A percentile compares a stretch with the other conserved stretches of the same genome.
These are phyloP conservation scores for Hypena proboscidalis DNA, from an alignment of 2,888 invertebrate species.

Conservation along the genomic window DNA sequence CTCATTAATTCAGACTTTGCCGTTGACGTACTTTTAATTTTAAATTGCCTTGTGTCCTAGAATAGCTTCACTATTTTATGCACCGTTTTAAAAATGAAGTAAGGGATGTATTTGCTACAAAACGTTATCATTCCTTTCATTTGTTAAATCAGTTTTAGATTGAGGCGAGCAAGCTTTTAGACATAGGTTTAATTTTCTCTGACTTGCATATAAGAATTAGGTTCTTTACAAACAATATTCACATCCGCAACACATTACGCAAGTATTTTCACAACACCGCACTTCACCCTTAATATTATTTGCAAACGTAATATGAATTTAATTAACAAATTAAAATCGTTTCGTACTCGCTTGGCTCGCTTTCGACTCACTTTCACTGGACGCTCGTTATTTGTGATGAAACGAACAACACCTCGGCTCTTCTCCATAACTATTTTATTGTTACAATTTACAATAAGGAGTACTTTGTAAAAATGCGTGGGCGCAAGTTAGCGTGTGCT, in stretches of 20 bases:
- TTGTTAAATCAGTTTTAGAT: too few species aligned
- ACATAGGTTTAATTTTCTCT: too few species aligned
- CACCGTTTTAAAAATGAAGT: too few species aligned
- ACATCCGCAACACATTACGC: background rate
- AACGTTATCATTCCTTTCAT: too few species aligned
- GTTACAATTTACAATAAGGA: slow-evolving; percentile 21
- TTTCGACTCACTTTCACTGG: slow-evolving; percentile 42
- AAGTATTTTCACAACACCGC: background rate
- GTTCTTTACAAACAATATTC: background rate
- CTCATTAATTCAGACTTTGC: slow-evolving; percentile 3
- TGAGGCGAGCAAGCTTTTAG: too few species aligned
- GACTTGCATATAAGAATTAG: too few species aligned
- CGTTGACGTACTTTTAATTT: background rate
- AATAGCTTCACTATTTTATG: too few species aligned
- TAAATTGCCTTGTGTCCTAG: too few species aligned
- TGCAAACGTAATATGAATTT: slow-evolving; percentile 15
- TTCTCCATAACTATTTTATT: slow-evolving; percentile 22
- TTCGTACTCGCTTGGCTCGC: slow-evolving; percentile 21
- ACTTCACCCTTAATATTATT: slow-evolving; percentile 23
- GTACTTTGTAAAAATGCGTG: slow-evolving; percentile 4
- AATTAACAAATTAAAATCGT: slow-evolving; percentile 24
- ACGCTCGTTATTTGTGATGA: slow-evolving; percentile 30
- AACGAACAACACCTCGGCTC: slow-evolving; percentile 21
- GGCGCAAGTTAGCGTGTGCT: slow-evolving; percentile 7
- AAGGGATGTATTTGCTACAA: too few species aligned